Evolutionary conservation across 1,140 invertebrate species (phyloP), one percentile per base, ranked within the genome.

Genomic region (Habropoda laboriosa): DNA sequence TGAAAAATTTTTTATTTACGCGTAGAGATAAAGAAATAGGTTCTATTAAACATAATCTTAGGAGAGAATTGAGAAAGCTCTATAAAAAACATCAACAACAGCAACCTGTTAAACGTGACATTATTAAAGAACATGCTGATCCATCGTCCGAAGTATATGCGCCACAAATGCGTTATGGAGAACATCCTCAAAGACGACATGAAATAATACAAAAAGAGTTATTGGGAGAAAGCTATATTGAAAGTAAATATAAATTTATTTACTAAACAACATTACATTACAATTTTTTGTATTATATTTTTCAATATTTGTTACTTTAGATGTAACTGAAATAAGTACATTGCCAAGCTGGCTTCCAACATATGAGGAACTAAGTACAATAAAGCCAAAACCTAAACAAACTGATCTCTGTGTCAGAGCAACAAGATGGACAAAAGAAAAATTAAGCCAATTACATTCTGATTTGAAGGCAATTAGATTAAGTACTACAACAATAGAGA

Each of bases 351-450:
- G 88, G 87, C 76, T 93, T 18, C 80, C 86, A 8, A 82, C 42
- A 13, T 72, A 90, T 32, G 84, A 89, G 70, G 81, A 88, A 32
- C 76, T 89, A 5, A 86, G 87, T 74, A 70, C 79, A 16, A 83
- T 87, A 51, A 83, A 90, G 55, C 45, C 49, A 68, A 38, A 88
- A 89, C 79, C 86, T 60, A 89, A 88, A 74, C 74, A 86, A 8
- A 86, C 84, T 42, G 89, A 92, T 55, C 78, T 94, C 6, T 96
- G 95, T 83, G 90, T 94, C 51, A 91, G 94, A 38, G 93, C 94
- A 87, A 95, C 95, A 5, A 94, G 94, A 88, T 95, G 94, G 95
- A 95, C 94, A 38, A 93, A 95, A 51, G 92, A 94, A 74, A 94
- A 94, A 68, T 70, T 95, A 35, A 93, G 94, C 86, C 89, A 93